Base-by-base conservation (phyloP, 2,113 vertebrate species). In the Rhineura floridana region DNA sequence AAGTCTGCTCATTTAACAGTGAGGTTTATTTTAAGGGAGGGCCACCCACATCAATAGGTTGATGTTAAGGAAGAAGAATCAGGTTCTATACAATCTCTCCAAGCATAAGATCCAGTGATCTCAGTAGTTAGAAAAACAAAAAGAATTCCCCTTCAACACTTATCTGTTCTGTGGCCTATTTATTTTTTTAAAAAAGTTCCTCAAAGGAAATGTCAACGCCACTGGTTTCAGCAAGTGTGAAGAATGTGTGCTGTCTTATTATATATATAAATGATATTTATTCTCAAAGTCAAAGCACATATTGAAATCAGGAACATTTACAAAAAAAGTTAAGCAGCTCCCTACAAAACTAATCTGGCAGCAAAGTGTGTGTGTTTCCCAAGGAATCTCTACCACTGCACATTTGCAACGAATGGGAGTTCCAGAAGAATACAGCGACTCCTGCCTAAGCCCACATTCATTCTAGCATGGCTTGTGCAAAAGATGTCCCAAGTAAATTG, bases 71-170 rank as follows among this genome's bases (percentile, higher is more conserved):
- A 91, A 92, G 90, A 95, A 95, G 92, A 92, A 89, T 69, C 81
- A 59, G 55, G 62, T 84, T 91, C 88, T 90, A 52, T 84, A 33
- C 13, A 48, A 94, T 77, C 89, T 95, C 93, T 89, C 95, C 95
- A 95, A 95, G 92, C 93, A 88, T 93, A 95, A 96, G 96, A 95
- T 94, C 79, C 90, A 95, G 91, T 91, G 87, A 93, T 94, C 83
- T 89, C 65, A 91, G 46, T 94, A 88, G 90, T 94, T 94, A 96
- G 93, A 95, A 96, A 95, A 92, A 95, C 11, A 1, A 46, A 46
- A 23, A 21, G 4, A 77, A 77, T 13, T 6, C 5, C 30, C n/a
- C 94, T 96, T 95, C 96, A 95, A 93, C 65, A 92, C 93, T 73
- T 89, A 86, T 78, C 88, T 90, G 87, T 93, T 94, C 93, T 86